These are phyloP conservation scores for Stegodyphus mimosarum DNA, from an alignment of 1,140 invertebrate genomes.

Conservation along the genomic window DNA sequence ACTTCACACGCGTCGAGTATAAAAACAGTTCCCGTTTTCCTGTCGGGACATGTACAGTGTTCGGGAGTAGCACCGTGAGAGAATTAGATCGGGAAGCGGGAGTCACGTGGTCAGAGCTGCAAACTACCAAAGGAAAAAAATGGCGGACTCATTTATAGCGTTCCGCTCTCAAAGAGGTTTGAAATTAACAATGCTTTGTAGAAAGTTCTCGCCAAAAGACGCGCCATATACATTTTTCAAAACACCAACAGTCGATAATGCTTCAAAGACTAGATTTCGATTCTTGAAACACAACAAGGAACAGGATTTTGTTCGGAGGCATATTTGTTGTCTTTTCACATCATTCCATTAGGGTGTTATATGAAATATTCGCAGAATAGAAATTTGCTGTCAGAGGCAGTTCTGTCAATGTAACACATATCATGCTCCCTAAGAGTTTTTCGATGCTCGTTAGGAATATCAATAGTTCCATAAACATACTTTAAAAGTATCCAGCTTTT, in stretches of 20 bases:
- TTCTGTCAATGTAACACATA: neutral
- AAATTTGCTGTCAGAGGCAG: neutral
- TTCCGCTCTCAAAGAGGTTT: neutral
- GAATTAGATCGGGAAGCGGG: slow-evolving; percentile 12
- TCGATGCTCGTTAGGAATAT: too few relatives aligned
- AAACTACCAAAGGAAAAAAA: neutral
- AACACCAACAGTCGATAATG: slow-evolving; percentile 24
- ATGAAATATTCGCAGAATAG: neutral
- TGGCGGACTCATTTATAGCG: neutral
- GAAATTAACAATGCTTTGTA: neutral
- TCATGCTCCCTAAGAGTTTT: neutral
- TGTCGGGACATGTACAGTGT: neutral
- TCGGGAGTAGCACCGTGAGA: slow-evolving; percentile 39
- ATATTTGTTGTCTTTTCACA: neutral
- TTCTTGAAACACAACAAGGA: slow-evolving; percentile 36
- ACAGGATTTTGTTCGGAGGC: slow-evolving; percentile 39
- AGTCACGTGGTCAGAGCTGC: neutral
- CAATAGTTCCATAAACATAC: neutral
- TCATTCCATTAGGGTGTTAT: too few relatives aligned
- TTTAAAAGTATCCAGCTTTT: neutral
- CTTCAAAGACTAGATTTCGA: slow-evolving; percentile 37
- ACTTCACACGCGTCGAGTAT: slow-evolving; percentile 42
- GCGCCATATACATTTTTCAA: neutral
- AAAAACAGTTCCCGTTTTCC: slow-evolving; percentile 56
- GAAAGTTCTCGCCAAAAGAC: slow-evolving; percentile 2